Conservation (phyloP, 2,888 invertebrate species). For the Monoplex corrugatus region DNA sequence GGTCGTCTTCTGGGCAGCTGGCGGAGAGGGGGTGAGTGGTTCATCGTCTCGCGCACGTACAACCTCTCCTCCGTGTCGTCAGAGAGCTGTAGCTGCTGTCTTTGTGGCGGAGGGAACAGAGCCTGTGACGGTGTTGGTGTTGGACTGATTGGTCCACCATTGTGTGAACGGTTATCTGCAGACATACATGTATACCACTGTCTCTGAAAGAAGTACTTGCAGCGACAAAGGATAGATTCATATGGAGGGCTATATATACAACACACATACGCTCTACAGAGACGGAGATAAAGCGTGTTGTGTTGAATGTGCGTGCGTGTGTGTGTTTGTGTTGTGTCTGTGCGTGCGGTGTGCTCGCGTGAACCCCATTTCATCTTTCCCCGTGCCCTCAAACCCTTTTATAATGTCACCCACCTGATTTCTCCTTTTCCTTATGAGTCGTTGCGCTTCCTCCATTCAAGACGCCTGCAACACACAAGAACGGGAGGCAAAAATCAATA, state of each 20-base stretch:
- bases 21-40: not conserved
- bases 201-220: no score
- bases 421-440: slow-evolving; percentile 50
- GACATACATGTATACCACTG: no score
- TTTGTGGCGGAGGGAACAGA: not conserved
- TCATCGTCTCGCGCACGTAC: not conserved
- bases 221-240: no score
- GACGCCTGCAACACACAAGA: slow-evolving; percentile 43
- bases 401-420: slow-evolving; percentile 43
- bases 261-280: slow-evolving; percentile 8
- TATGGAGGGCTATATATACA: no score
- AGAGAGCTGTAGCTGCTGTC: slow-evolving; percentile 37
- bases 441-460: slow-evolving; percentile 51
- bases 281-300: not conserved
- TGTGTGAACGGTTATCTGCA: not conserved
- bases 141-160: not conserved
- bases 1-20: not conserved
- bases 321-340: not conserved
- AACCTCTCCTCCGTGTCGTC: slow-evolving; percentile 30
- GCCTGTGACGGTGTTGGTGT: not conserved
- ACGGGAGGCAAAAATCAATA: slow-evolving; percentile 33
- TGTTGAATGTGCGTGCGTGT: not conserved
- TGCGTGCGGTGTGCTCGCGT: no score
- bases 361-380: no score
- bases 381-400: no score